Conservation (phyloP, 2,113 vertebrate species). For the Regulus satrapa region DNA sequence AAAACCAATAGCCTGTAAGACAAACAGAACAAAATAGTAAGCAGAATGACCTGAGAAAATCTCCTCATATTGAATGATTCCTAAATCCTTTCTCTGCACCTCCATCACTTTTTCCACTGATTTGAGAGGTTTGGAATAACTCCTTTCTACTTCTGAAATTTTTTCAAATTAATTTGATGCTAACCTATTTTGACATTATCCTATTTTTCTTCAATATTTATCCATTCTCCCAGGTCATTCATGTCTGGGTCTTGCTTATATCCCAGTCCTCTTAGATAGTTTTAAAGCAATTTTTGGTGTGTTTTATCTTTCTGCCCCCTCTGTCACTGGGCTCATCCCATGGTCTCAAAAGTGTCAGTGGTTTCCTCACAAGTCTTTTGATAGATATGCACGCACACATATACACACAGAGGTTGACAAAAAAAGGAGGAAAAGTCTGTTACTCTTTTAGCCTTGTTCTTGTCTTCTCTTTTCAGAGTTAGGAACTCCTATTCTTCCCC, state of each 20-base stretch:
- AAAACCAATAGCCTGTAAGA: not conserved
- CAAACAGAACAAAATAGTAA: not conserved
- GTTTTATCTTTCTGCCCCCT: not conserved
- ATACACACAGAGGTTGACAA: not conserved
- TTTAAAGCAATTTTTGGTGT: not conserved
- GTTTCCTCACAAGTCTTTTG: not conserved
- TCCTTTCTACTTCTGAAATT: not conserved
- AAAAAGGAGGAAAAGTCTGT: not conserved
- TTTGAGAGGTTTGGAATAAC: not conserved
- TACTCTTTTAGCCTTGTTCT: not conserved
- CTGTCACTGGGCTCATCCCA: not conserved
- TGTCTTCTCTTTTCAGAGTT: not conserved
- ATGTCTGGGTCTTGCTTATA: not conserved
- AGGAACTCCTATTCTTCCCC: not conserved
- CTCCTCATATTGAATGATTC: not conserved
- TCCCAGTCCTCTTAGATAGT: not conserved
- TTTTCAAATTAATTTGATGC: not conserved
- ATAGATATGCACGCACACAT: not conserved
- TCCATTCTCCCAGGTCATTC: not conserved
- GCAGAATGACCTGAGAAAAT: not conserved
- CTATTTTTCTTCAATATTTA: constrained; percentile 2
- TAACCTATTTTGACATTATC: not conserved
- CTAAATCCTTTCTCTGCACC: not conserved
- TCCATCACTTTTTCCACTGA: not conserved
- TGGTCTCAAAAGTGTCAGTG: not conserved